Evolutionary conservation across 2,888 invertebrate genomes (phyloP).

Genomic region (Bimastos eiseni): DNA sequence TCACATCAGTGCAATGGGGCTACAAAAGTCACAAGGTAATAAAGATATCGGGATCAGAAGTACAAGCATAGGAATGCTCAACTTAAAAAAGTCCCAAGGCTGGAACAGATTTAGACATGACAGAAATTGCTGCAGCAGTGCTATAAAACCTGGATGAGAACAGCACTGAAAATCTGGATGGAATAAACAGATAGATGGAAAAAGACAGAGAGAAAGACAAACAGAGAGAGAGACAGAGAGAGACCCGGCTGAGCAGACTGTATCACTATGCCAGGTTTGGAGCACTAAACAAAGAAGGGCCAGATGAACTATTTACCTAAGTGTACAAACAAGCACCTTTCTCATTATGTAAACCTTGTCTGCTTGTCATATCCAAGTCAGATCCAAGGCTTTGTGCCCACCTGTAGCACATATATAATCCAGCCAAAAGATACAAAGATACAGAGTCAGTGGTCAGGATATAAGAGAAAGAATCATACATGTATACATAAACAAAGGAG

Average conservation of each 20-base stretch:
- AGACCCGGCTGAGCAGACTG: background rate
- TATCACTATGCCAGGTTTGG: conserved; percentile 2
- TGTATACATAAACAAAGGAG: conserved; percentile 15
- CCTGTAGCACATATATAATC: background rate
- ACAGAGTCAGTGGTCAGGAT: background rate
- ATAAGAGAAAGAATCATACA: background rate
- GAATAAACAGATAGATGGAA: background rate
- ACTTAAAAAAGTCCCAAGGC: background rate
- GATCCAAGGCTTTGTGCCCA: background rate
- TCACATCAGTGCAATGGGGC: background rate
- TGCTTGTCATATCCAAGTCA: background rate
- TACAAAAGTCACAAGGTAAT: conserved; percentile 4
- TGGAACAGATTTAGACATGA: conserved; percentile 9
- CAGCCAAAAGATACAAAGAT: background rate
- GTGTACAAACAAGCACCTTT: conserved; percentile 1
- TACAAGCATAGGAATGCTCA: conserved; percentile 13
- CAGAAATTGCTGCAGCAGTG: background rate
- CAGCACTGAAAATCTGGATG: background rate
- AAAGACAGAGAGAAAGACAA: background rate
- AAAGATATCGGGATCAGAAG: background rate
- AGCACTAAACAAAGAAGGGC: background rate
- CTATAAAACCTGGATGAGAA: background rate
- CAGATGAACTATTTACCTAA: background rate
- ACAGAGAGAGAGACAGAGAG: background rate
- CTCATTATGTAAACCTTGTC: conserved; percentile 13